These are phyloP conservation scores for Eublepharis macularius DNA, from an alignment of 2,113 vertebrate species.

Conservation along the genomic window DNA sequence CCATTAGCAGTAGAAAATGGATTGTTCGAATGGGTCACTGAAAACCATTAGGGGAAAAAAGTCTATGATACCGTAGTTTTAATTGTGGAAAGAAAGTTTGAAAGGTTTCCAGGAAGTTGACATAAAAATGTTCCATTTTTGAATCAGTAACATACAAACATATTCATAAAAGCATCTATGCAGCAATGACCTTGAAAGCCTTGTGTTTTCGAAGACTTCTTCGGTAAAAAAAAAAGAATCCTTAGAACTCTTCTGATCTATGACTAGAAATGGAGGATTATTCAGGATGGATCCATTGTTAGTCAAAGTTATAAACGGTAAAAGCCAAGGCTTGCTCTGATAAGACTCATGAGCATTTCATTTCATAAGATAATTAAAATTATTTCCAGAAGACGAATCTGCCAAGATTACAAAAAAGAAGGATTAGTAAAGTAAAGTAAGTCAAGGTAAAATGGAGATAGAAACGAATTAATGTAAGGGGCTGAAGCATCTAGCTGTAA, in stretches of 20 bases:
- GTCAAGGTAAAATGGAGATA: background rate
- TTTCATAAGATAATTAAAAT: background rate
- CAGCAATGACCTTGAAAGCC: slow-evolving; percentile 2
- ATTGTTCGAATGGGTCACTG: slow-evolving; percentile 13
- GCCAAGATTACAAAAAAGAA: background rate
- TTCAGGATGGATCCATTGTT: background rate
- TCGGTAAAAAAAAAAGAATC: slow-evolving; percentile 7
- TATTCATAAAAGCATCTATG: slow-evolving; percentile 3
- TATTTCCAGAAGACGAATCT: background rate
- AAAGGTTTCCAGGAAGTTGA: slow-evolving; percentile 28
- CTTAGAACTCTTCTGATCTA: background rate
- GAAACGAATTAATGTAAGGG: background rate
- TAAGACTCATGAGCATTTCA: background rate
- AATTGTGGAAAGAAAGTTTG: background rate
- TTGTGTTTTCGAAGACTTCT: background rate
- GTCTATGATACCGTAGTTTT: background rate
- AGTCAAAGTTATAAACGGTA: background rate
- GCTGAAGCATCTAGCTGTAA: background rate
- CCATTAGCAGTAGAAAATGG: background rate
- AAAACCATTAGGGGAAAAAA: background rate
- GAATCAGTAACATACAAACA: background rate
- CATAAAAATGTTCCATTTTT: slow-evolving; percentile 20
- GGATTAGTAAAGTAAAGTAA: background rate
- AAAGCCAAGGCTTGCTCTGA: background rate
- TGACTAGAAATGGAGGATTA: background rate